Evolutionary conservation across 2,888 invertebrate species (phyloP).

Genomic region (Heteromurus nitidus): DNA sequence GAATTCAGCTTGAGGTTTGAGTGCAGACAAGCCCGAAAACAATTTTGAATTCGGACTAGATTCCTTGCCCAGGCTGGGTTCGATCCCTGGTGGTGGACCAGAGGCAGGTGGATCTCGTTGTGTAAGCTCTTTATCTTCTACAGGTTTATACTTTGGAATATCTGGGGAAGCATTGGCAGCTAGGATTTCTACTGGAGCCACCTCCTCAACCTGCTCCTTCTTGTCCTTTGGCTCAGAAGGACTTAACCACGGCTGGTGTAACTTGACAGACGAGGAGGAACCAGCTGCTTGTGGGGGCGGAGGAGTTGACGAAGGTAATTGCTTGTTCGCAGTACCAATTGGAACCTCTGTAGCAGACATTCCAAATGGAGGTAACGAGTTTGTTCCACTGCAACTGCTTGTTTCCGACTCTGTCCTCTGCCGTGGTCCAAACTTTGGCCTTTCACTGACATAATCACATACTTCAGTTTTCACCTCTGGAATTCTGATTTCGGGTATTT

Average conservation of each 20-base stretch:
- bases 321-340: not conserved
- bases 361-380: not conserved
- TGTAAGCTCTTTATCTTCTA: not conserved
- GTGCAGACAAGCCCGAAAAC: slow-evolving; percentile 41
- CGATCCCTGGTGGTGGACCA: not conserved
- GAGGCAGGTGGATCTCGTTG: not conserved
- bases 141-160: not conserved
- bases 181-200: slow-evolving; percentile 25
- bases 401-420: slow-evolving; percentile 53
- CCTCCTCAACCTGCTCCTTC: not conserved
- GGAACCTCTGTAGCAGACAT: not conserved
- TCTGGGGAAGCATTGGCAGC: slow-evolving; percentile 20
- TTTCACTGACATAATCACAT: slow-evolving; percentile 37
- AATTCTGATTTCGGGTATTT: not conserved
- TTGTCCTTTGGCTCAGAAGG: slow-evolving; percentile 61
- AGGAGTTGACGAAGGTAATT: not conserved
- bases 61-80: slow-evolving; percentile 8
- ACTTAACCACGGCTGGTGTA: slow-evolving; percentile 73
- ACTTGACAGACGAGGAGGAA: slow-evolving; percentile 34
- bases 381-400: slow-evolving; percentile 37
- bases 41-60: slow-evolving; percentile 59
- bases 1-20: slow-evolving; percentile 72
- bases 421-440: not conserved
- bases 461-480: slow-evolving; percentile 61
- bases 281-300: not conserved